Conservation (phyloP, 2,113 vertebrate genomes). For the Sebastes schlegelii region DNA sequence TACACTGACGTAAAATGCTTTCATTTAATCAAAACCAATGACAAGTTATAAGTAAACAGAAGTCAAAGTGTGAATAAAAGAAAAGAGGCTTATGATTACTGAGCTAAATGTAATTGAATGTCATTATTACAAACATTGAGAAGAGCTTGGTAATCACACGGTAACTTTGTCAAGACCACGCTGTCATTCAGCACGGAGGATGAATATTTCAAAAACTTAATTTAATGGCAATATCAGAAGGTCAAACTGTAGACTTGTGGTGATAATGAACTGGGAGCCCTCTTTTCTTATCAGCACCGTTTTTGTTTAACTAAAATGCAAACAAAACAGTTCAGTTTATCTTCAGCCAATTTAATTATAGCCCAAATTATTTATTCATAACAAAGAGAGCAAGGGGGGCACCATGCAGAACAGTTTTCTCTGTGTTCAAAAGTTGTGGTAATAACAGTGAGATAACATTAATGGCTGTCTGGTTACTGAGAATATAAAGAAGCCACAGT, state of each 20-base stretch:
- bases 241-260: background rate
- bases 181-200: background rate
- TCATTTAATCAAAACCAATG: background rate
- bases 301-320: background rate
- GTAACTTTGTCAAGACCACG: background rate
- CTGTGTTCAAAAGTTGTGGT: constrained; percentile 13
- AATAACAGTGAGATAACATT: constrained; percentile 24
- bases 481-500: constrained; percentile 9
- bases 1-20: background rate
- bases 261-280: background rate
- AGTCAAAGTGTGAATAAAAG: background rate
- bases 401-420: background rate
- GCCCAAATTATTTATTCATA: background rate
- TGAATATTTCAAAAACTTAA: background rate
- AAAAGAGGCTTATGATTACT: background rate
- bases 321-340: constrained; percentile 15
- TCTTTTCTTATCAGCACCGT: background rate
- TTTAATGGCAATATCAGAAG: background rate
- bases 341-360: constrained; percentile 17
- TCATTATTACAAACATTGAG: background rate
- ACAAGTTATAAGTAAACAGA: background rate
- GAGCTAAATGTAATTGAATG: background rate
- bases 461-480: constrained; percentile 29
- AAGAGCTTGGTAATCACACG: background rate
- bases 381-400: background rate